These are phyloP conservation scores for Ptychobarbus kaznakovi DNA, from an alignment of 2,797 vertebrate species.

Conservation along the genomic window DNA sequence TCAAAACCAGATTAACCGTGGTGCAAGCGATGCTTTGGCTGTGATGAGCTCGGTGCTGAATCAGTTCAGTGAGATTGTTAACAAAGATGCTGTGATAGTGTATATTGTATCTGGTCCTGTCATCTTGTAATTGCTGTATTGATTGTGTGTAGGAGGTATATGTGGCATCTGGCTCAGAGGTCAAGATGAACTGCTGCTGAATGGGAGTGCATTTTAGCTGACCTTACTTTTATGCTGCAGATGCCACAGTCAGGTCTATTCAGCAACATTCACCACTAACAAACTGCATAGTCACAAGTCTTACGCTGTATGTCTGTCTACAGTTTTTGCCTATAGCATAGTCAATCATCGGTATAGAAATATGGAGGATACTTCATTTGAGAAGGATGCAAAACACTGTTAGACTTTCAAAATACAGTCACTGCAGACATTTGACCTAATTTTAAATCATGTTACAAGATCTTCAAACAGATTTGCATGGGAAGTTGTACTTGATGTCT, in stretches of 20 bases:
- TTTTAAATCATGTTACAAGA: slow-evolving; percentile 5
- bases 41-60: slow-evolving; percentile 27
- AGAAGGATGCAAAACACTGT: slow-evolving; percentile 1
- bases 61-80: slow-evolving; percentile 35
- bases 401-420: neutral
- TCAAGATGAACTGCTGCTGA: slow-evolving; percentile 64
- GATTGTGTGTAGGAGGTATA: slow-evolving; percentile 43
- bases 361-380: neutral
- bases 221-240: slow-evolving; percentile 59
- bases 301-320: neutral
- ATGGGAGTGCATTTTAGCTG: slow-evolving; percentile 68
- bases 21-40: neutral
- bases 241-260: slow-evolving; percentile 51
- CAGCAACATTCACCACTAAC: slow-evolving; percentile 17
- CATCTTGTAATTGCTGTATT: slow-evolving; percentile 48
- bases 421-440: neutral
- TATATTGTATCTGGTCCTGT: slow-evolving; percentile 41
- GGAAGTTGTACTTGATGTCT: slow-evolving; percentile 8
- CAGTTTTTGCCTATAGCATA: neutral
- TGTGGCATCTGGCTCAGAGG: slow-evolving; percentile 16
- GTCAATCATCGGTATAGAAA: neutral
- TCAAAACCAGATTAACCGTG: neutral
- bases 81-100: slow-evolving; percentile 51
- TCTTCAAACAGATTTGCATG: neutral
- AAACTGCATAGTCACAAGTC: slow-evolving; percentile 18